Percentiles rank a stretch among this genome's conserved stretches.
Conservation (phyloP, 2,888 invertebrate genomes). For the Shargacucullia verbasci region DNA sequence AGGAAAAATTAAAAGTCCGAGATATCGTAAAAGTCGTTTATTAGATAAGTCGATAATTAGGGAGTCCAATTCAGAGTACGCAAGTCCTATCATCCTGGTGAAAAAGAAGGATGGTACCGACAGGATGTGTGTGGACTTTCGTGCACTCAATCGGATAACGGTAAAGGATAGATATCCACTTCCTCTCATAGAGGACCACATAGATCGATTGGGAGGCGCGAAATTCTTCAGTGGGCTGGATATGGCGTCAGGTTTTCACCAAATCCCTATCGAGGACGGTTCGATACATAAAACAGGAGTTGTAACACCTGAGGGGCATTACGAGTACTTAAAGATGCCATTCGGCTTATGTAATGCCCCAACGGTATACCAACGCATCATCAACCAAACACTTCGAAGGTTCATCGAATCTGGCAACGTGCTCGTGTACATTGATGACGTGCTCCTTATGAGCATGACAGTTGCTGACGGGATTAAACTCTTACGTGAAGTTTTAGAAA, state of each 20-base stretch:
- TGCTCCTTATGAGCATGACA: not conserved
- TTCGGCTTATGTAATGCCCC: not conserved
- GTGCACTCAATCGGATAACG: too few species aligned
- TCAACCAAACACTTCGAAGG: constrained; percentile 1
- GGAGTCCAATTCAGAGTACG: constrained; percentile 5
- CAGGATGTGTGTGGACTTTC: too few species aligned
- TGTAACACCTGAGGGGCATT: constrained; percentile 3
- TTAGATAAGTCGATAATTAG: constrained; percentile 5
- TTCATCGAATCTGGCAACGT: constrained; percentile 1
- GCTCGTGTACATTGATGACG: constrained; percentile 3
- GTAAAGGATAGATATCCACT: too few species aligned
- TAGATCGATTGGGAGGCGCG: constrained; percentile 1
- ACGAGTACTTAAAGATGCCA: constrained; percentile 4
- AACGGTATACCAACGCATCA: constrained; percentile 3
- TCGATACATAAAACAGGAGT: constrained; percentile 1
- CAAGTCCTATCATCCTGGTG: constrained; percentile 7
- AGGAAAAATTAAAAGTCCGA: constrained; percentile 8
- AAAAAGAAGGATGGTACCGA: constrained; percentile 16
- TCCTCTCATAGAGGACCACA: too few species aligned
- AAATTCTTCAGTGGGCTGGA: constrained; percentile 1
- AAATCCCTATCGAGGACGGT: constrained; percentile 4
- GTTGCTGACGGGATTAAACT: not conserved
- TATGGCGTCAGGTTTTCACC: constrained; percentile 10
- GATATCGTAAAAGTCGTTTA: constrained; percentile 3
- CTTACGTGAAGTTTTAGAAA: constrained; percentile 8